A percentile compares a stretch with the other conserved stretches of the same genome.
Evolutionary conservation across 92 coral and sea anemone genomes (phyloP).

Genomic region (Epizoanthus stellaris): DNA sequence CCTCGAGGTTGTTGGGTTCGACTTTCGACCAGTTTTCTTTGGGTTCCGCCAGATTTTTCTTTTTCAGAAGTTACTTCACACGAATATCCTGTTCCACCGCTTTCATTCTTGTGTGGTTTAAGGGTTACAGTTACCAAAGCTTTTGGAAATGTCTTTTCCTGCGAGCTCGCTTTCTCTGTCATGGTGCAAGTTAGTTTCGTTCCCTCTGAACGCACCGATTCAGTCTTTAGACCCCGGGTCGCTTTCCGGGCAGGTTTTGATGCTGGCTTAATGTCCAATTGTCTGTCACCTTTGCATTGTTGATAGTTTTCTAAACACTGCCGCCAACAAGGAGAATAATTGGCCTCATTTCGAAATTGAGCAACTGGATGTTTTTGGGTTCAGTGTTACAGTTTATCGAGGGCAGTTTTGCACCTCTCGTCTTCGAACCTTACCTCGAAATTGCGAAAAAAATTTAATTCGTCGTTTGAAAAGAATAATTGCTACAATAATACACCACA

Average conservation of each 20-base stretch:
- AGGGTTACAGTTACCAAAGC: constrained; percentile 33
- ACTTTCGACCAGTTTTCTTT: not conserved
- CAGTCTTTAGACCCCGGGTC: constrained; percentile 4
- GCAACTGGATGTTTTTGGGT: not conserved
- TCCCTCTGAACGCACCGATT: not conserved
- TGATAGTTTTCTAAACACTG: constrained; percentile 32
- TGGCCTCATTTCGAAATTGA: constrained; percentile 23
- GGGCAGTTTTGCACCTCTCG: constrained; percentile 14
- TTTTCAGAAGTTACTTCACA: constrained; percentile 23
- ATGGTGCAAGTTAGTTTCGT: not conserved
- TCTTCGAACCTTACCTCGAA: not conserved
- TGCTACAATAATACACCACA: constrained; percentile 19
- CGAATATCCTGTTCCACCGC: constrained; percentile 2
- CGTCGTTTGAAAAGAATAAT: constrained; percentile 35
- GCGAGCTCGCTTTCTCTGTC: constrained; percentile 9
- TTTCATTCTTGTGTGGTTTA: constrained; percentile 4
- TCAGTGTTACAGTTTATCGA: constrained; percentile 3
- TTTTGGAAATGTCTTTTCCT: constrained; percentile 11
- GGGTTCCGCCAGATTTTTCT: not conserved
- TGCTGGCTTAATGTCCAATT: not conserved
- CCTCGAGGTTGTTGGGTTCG: not conserved
- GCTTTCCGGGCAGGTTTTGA: constrained; percentile 13
- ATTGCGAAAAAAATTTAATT: constrained; percentile 7
- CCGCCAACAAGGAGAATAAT: constrained; percentile 34
- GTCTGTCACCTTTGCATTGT: constrained; percentile 21